These are phyloP conservation scores for Tachina grossa DNA, from an alignment of 2,888 invertebrate species.

Conservation along the genomic window DNA sequence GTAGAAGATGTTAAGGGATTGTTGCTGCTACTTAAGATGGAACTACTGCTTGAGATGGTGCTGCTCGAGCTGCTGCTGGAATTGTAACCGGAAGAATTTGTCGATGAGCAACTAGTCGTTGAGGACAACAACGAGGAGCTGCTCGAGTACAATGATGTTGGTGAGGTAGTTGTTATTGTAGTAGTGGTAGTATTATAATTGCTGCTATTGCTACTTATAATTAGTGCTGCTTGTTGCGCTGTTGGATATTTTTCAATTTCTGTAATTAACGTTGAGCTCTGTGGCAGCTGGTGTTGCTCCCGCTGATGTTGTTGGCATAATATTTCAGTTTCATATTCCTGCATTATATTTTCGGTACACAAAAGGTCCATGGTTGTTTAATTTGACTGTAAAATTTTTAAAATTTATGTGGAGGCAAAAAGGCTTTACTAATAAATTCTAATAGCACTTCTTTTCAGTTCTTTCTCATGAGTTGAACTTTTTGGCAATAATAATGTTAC, in stretches of 20 bases:
- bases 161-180: constrained; percentile 54
- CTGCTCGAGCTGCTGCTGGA: constrained; percentile 71
- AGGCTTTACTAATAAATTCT: not conserved
- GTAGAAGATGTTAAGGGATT: constrained; percentile 45
- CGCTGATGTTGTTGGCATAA: constrained; percentile 68
- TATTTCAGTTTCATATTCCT: constrained; percentile 76
- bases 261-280: constrained; percentile 32
- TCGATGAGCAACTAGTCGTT: constrained; percentile 68
- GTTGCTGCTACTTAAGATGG: constrained; percentile 54
- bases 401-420: not conserved
- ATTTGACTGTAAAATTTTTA: not conserved
- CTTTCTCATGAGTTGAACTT: not conserved
- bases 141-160: constrained; percentile 67
- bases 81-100: constrained; percentile 73
- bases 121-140: constrained; percentile 67
- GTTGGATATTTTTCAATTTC: constrained; percentile 42
- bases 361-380: constrained; percentile 84
- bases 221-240: constrained; percentile 38
- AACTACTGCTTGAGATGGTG: constrained; percentile 54
- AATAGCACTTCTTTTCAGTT: not conserved
- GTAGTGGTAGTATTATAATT: constrained; percentile 36
- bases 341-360: constrained; percentile 85
- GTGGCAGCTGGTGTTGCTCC: constrained; percentile 54
- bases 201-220: constrained; percentile 30
- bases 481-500: not conserved